Conservation (phyloP, 1,140 invertebrate species). For the Nylanderia fulva region DNA sequence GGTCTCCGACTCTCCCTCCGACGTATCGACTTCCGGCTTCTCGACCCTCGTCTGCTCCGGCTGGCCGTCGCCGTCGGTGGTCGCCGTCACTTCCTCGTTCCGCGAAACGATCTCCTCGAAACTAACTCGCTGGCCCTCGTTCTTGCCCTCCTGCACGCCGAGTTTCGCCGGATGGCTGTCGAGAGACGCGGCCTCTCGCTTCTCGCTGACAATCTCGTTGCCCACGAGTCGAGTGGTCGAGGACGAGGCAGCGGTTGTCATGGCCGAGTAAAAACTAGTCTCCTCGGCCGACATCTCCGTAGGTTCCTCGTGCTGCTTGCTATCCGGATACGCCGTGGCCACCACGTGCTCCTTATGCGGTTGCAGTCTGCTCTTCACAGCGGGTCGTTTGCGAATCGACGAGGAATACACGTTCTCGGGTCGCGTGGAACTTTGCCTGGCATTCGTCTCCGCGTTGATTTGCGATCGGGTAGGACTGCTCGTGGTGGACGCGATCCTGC, state of each 20-base stretch:
- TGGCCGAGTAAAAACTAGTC: conserved; percentile 78
- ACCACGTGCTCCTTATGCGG: conserved; percentile 32
- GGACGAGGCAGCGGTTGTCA: conserved; percentile 47
- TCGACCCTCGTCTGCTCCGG: not conserved
- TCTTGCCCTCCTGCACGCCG: conserved; percentile 27
- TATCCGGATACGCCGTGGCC: conserved; percentile 23
- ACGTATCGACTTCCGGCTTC: not conserved
- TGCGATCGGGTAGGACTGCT: conserved; percentile 27
- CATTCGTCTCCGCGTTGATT: not conserved
- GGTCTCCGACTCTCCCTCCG: not conserved
- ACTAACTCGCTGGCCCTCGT: not conserved
- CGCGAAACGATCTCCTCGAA: not conserved
- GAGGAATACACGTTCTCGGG: conserved; percentile 80
- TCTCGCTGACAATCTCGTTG: conserved; percentile 61
- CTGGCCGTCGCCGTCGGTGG: not conserved
- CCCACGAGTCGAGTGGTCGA: conserved; percentile 22
- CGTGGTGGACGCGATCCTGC: conserved; percentile 72
- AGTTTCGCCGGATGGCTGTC: not conserved
- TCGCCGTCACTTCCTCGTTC: not conserved
- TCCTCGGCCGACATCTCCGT: conserved; percentile 81
- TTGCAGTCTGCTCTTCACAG: conserved; percentile 66
- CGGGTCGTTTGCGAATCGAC: conserved; percentile 74
- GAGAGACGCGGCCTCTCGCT: not conserved
- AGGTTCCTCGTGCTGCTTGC: conserved; percentile 51
- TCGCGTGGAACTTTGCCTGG: conserved; percentile 68